phyloP scores from a whole-genome alignment of 2,888 invertebrate genomes.

The Athalia circularis region DNA sequence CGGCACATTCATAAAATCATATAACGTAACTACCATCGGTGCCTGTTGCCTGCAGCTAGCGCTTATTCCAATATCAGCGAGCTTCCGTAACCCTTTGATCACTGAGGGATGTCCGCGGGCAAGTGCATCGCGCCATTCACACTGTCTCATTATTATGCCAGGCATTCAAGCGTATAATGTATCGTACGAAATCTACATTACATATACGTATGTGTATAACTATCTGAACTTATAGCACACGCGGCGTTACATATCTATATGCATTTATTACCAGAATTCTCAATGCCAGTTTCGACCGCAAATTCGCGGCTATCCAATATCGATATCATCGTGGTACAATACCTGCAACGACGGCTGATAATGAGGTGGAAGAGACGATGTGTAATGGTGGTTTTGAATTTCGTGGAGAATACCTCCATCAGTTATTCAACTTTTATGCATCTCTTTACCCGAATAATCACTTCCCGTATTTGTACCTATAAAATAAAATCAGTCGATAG shows the following conservation, averaged over 20 bases:
- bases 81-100: constrained; percentile 21
- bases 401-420: too few relatives aligned
- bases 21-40: too few relatives aligned
- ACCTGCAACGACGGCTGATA: too few relatives aligned
- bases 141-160: constrained; percentile 29
- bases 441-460: too few relatives aligned
- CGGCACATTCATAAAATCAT: not conserved
- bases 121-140: constrained; percentile 20
- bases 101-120: constrained; percentile 37
- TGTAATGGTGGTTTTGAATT: too few relatives aligned
- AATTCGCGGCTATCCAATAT: constrained; percentile 10
- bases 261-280: not conserved
- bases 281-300: not conserved
- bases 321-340: not conserved
- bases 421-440: not conserved
- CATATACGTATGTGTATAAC: not conserved
- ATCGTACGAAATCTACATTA: too few relatives aligned
- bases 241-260: not conserved
- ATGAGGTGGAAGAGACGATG: too few relatives aligned
- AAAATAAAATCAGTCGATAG: too few relatives aligned
- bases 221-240: not conserved
- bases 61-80: not conserved
- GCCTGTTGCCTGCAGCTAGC: not conserved
- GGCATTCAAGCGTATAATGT: not conserved
- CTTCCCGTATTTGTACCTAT: too few relatives aligned